phyloP scores from a whole-genome alignment of 2,888 invertebrate genomes.

The Eustalomyia histrio region DNA sequence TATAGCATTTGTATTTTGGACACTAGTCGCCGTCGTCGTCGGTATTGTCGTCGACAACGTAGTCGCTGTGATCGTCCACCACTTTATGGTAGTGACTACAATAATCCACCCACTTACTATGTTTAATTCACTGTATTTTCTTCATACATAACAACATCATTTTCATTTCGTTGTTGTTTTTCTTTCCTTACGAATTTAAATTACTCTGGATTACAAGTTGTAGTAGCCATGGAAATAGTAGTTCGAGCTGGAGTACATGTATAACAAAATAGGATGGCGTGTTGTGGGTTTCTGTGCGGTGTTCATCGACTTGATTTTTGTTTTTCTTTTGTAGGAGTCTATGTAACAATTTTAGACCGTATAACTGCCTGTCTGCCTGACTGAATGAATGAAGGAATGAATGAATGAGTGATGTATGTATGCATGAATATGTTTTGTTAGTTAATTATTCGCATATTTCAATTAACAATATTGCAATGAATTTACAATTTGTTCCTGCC shows the following conservation, averaged over 20 bases:
- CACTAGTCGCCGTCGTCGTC: constrained; percentile 26
- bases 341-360: constrained; percentile 38
- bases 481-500: constrained; percentile 67
- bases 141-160: constrained; percentile 55
- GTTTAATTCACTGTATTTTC: constrained; percentile 26
- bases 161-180: constrained; percentile 15
- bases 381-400: background rate
- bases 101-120: constrained; percentile 65
- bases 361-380: too few relatives aligned
- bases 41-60: constrained; percentile 15
- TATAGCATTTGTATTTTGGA: constrained; percentile 45
- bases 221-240: constrained; percentile 25
- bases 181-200: constrained; percentile 43
- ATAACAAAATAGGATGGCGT: constrained; percentile 44
- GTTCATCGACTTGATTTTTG: constrained; percentile 18
- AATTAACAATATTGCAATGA: constrained; percentile 65
- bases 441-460: constrained; percentile 65
- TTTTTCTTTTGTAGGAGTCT: constrained; percentile 53
- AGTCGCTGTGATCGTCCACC: constrained; percentile 41
- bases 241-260: background rate
- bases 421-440: constrained; percentile 55
- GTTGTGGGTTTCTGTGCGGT: constrained; percentile 38
- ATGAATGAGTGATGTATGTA: constrained; percentile 16
- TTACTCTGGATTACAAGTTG: constrained; percentile 50
- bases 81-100: constrained; percentile 60